These are phyloP conservation scores for Dendrolimus punctatus DNA, from an alignment of 1,140 invertebrate genomes.

Conservation along the genomic window DNA sequence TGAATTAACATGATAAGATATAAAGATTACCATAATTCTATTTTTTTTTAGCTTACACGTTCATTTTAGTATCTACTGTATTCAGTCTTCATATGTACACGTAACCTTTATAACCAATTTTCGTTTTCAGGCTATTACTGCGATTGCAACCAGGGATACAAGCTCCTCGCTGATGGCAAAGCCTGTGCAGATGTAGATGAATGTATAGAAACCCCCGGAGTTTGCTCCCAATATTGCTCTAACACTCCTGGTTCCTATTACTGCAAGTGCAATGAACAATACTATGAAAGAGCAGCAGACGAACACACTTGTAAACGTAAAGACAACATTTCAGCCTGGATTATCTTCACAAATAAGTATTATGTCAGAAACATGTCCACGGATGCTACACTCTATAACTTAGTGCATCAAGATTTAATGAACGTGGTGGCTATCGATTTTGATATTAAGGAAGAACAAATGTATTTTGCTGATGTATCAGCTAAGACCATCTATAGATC, in stretches of 20 bases:
- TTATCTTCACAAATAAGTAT: constrained; percentile 98
- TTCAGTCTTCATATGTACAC: too few relatives aligned
- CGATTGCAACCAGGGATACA: constrained; percentile 95
- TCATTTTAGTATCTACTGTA: too few relatives aligned
- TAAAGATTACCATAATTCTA: too few relatives aligned
- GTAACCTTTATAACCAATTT: too few relatives aligned
- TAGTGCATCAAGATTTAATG: constrained; percentile 95
- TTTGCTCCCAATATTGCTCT: constrained; percentile 95
- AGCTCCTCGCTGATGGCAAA: constrained; percentile 87
- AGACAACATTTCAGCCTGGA: constrained; percentile 88
- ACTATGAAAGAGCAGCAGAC: constrained; percentile 90
- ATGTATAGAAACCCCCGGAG: constrained; percentile 90
- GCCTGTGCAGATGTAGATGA: constrained; percentile 96
- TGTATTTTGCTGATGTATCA: constrained; percentile 97
- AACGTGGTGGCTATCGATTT: constrained; percentile 98
- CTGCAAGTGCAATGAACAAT: constrained; percentile 96
- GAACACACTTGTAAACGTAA: constrained; percentile 92
- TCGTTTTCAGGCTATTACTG: constrained; percentile 82
- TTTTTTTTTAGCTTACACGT: too few relatives aligned
- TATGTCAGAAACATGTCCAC: constrained; percentile 96
- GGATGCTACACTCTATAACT: constrained; percentile 87
- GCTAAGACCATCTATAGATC: constrained; percentile 92
- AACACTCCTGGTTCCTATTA: constrained; percentile 96
- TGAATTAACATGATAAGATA: too few relatives aligned
- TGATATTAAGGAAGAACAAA: constrained; percentile 85